phyloP scores from a whole-genome alignment of 2,888 invertebrate species.

The Pantelozetes paolii region DNA sequence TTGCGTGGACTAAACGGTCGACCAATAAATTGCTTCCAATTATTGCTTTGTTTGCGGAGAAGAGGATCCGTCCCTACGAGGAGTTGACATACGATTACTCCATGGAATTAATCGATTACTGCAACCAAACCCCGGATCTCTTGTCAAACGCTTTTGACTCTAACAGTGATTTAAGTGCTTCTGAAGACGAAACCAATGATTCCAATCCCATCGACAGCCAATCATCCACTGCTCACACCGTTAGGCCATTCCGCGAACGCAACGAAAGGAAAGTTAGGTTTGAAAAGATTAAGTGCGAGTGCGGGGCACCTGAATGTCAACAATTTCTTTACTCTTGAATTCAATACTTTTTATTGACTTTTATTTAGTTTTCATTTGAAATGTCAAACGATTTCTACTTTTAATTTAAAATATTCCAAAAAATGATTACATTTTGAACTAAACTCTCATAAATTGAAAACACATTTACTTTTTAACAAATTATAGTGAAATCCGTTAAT shows the following conservation, averaged over 20 bases:
- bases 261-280: background rate
- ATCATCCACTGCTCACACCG: background rate
- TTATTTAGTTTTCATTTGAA: too few species aligned
- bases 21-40: slow-evolving; percentile 81
- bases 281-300: background rate
- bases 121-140: background rate
- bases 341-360: background rate
- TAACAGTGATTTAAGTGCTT: background rate
- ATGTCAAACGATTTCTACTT: too few species aligned
- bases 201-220: too few species aligned
- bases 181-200: background rate
- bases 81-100: slow-evolving; percentile 88
- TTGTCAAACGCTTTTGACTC: background rate
- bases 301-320: background rate
- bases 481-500: too few species aligned
- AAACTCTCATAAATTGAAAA: too few species aligned
- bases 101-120: background rate
- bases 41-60: slow-evolving; percentile 76
- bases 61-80: slow-evolving; percentile 73
- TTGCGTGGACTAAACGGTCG: slow-evolving; percentile 61
- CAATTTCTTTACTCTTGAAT: background rate
- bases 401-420: too few species aligned
- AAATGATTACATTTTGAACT: too few species aligned
- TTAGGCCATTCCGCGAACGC: background rate
- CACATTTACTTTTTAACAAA: too few species aligned